Base-by-base conservation (phyloP, 2,888 invertebrate species). In the Uloborus plumipes region DNA sequence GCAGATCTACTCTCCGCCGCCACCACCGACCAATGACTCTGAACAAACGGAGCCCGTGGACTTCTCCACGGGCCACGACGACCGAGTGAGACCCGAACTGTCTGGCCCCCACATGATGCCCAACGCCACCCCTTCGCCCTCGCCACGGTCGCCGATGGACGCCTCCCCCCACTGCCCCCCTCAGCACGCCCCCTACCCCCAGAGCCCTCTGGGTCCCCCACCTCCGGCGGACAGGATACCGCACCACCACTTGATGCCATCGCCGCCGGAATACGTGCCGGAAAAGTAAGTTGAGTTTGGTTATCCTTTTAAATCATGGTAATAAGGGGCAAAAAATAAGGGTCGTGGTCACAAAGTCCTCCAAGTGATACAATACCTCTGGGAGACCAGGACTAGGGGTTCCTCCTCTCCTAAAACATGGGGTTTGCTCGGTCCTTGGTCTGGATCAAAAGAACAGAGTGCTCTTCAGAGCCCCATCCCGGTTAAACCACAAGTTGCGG, bases 31-130 rank as follows among this genome's bases (percentile, higher is more conserved):
- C 64, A 83, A 84, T 55, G 86, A 87, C 55, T 67, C 79, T 9
- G 87, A 93, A 84, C 93, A 93, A 90, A 93, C 92, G 85, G 93
- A 93, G 88, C 93, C 93, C 49, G 93, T 93, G 81, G 93, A 93
- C 89, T 93, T 93, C 87, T 92, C 92, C 85, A 92, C 86, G 64
- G 80, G 74, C n/a, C 74, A 74, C 31, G 66, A 67, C 20, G 77
- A 69, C 15, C 22, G 67, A 7, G 76, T 69, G 47, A 51, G 80
- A n/a, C 66, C 66, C 39, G 76, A 76, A 16, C n/a, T 69, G 11
- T 9, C 69, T n/a, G 73, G 67, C 49, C 64, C 69, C 22, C 61
- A 69, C 61, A 49, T 70, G 58, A 1, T 69, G 13, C 79, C 69
- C 26, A 65, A 66, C 22, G 59, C 66, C 18, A 39, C 66, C 6